phyloP scores from a whole-genome alignment of 2,888 invertebrate species.

The Heliconius sara region DNA sequence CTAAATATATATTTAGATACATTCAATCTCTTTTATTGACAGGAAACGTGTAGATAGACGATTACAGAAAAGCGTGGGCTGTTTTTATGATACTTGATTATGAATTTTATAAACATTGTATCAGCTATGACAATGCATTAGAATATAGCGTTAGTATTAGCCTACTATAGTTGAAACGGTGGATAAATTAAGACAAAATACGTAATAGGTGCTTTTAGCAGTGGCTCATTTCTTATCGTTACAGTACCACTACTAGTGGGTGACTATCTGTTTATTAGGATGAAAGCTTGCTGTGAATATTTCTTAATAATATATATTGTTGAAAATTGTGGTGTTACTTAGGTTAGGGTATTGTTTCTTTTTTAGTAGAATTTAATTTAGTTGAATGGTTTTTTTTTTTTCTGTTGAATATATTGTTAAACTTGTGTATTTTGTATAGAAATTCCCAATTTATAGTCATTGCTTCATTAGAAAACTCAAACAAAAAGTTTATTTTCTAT shows the following conservation, averaged over 20 bases:
- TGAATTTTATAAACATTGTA: slow-evolving; percentile 43
- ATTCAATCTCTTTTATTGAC: slow-evolving; percentile 77
- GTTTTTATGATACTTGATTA: slow-evolving; percentile 43
- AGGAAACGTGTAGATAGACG: slow-evolving; percentile 67
- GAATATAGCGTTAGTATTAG: slow-evolving; percentile 11
- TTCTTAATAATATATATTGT: background rate
- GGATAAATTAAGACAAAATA: slow-evolving; percentile 56
- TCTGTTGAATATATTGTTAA: too few species aligned
- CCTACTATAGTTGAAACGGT: slow-evolving; percentile 35
- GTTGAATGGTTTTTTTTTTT: background rate
- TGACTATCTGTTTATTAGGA: slow-evolving; percentile 43
- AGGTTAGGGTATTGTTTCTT: background rate
- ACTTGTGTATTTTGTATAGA: too few species aligned
- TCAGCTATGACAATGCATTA: slow-evolving; percentile 48
- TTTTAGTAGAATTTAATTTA: background rate
- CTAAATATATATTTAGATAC: slow-evolving; percentile 58
- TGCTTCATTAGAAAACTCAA: too few species aligned
- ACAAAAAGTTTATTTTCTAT: too few species aligned
- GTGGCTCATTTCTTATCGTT: slow-evolving; percentile 52
- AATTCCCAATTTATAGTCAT: too few species aligned
- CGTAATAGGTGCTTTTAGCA: slow-evolving; percentile 54
- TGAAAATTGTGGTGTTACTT: background rate
- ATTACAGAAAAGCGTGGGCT: slow-evolving; percentile 56
- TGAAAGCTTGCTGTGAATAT: slow-evolving; percentile 42
- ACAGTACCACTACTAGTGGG: slow-evolving; percentile 45